Conservation (phyloP, 2,797 vertebrate genomes). For the Poecilia picta region DNA sequence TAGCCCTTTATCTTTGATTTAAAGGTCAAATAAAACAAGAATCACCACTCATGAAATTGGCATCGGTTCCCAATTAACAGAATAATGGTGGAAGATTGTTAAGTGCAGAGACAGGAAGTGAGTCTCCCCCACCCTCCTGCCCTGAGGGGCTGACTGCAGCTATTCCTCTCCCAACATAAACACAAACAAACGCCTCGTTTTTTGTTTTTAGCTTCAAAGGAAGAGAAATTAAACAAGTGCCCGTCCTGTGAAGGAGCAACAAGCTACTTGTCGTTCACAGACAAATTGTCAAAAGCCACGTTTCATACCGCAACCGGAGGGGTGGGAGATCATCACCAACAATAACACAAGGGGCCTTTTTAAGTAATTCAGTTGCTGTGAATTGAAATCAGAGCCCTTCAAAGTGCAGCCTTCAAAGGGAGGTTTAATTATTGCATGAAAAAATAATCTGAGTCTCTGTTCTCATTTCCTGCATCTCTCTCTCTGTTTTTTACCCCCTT, state of each 20-base stretch:
- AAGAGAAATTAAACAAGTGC: conserved; percentile 32
- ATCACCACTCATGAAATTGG: conserved; percentile 50
- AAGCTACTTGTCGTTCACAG: conserved; percentile 57
- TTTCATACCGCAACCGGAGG: conserved; percentile 36
- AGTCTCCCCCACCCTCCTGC: conserved; percentile 30
- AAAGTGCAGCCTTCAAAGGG: conserved; percentile 65
- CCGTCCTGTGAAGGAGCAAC: conserved; percentile 32
- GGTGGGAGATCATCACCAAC: conserved; percentile 45
- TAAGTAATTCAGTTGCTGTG: conserved; percentile 10
- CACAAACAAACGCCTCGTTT: conserved; percentile 34
- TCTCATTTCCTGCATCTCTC: conserved; percentile 28
- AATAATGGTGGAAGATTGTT: conserved; percentile 66
- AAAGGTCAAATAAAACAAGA: conserved; percentile 37
- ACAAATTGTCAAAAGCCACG: conserved; percentile 57
- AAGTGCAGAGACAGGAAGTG: conserved; percentile 44
- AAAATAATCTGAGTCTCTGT: conserved; percentile 31
- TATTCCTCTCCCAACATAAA: neutral
- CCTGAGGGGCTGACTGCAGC: conserved; percentile 24
- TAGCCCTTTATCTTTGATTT: neutral
- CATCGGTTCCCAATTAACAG: conserved; percentile 55
- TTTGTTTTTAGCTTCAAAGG: conserved; percentile 52
- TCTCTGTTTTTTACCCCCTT: neutral
- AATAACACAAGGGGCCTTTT: conserved; percentile 38
- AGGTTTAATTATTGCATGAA: conserved; percentile 63
- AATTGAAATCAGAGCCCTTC: conserved; percentile 51